phyloP scores from a whole-genome alignment of 2,888 invertebrate species.

The Drosophila helvetica region DNA sequence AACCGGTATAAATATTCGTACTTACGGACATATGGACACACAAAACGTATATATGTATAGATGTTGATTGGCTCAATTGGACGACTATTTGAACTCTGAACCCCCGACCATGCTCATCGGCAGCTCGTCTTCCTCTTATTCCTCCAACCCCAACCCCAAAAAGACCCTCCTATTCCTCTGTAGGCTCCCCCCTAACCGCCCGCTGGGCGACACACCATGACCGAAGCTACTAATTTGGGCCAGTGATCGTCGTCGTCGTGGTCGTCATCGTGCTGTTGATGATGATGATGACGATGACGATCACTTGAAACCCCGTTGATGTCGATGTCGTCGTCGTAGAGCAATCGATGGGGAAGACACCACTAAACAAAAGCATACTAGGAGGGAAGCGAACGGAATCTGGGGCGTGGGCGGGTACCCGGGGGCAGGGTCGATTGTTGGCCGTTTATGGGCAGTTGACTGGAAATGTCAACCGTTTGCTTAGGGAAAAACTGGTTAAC shows the following conservation, averaged over 20 bases:
- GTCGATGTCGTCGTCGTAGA: slow-evolving; percentile 15
- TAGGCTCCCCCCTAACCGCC: slow-evolving; percentile 3
- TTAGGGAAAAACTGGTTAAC: slow-evolving; percentile 74
- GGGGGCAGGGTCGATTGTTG: slow-evolving; percentile 51
- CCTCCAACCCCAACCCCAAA: slow-evolving; percentile 4
- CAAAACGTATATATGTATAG: slow-evolving; percentile 22
- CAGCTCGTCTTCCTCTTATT: slow-evolving; percentile 19
- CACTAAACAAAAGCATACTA: not conserved
- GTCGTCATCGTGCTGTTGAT: not conserved
- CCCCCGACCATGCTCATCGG: slow-evolving; percentile 56
- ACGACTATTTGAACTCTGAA: slow-evolving; percentile 84
- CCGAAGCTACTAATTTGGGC: slow-evolving; percentile 69
- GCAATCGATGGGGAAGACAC: slow-evolving; percentile 36
- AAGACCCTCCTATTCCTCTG: not conserved
- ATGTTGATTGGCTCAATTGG: slow-evolving; percentile 84
- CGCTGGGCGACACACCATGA: slow-evolving; percentile 59
- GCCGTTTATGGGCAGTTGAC: slow-evolving; percentile 77
- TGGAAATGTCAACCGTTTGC: slow-evolving; percentile 72
- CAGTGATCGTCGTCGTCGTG: slow-evolving; percentile 38
- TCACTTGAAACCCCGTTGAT: slow-evolving; percentile 39
- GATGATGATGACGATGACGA: slow-evolving; percentile 12
- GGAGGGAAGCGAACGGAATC: slow-evolving; percentile 15
- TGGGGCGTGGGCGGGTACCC: slow-evolving; percentile 6
- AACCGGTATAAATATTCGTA: slow-evolving; percentile 24
- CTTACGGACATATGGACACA: slow-evolving; percentile 47